Conservation (phyloP, 2,797 vertebrate genomes). For the Poeciliopsis infans region DNA sequence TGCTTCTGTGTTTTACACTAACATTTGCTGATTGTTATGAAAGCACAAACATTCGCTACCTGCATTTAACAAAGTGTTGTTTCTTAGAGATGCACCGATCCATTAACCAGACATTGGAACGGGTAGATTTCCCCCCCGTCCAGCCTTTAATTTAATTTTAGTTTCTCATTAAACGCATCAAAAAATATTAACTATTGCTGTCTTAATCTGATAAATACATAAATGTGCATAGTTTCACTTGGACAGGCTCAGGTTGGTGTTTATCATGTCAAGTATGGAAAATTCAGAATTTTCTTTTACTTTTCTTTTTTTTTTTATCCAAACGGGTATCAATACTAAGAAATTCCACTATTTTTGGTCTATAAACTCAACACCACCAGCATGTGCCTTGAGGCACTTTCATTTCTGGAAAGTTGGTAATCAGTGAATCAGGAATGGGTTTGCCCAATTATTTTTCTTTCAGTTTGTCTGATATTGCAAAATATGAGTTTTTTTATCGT, state of each 20-base stretch:
- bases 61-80: neutral
- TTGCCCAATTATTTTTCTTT: neutral
- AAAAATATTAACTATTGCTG: neutral
- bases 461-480: neutral
- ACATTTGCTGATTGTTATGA: neutral
- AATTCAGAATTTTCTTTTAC: neutral
- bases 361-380: neutral
- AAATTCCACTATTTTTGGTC: neutral
- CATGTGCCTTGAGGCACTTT: neutral
- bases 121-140: neutral
- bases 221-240: neutral
- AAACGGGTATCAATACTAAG: neutral
- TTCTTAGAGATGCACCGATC: neutral
- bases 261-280: neutral
- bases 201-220: too few relatives aligned
- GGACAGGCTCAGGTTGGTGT: neutral
- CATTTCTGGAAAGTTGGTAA: neutral
- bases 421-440: neutral
- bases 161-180: neutral
- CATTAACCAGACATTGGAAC: neutral
- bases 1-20: neutral
- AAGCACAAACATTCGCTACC: neutral
- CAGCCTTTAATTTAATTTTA: neutral
- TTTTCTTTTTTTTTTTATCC: neutral
- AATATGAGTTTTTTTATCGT: neutral